Evolutionary conservation across 2,113 vertebrate genomes (phyloP).

Genomic region (Scomber japonicus): DNA sequence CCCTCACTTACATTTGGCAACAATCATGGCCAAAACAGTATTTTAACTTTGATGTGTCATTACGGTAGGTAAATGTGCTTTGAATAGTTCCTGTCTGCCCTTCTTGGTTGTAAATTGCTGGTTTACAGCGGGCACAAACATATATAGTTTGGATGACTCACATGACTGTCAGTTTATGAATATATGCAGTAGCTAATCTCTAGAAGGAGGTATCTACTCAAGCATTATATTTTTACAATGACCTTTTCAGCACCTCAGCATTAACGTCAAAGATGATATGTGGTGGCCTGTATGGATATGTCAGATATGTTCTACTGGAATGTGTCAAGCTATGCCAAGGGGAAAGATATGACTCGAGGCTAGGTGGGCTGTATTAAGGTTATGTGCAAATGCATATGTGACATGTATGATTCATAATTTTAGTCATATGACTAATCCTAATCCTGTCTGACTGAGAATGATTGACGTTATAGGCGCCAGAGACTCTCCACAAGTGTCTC

Average conservation of each 20-base stretch:
- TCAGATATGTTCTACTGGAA: slow-evolving; percentile 64
- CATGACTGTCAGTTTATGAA: slow-evolving; percentile 31
- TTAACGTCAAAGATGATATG: slow-evolving; percentile 55
- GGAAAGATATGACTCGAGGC: slow-evolving; percentile 43
- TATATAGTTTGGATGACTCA: slow-evolving; percentile 42
- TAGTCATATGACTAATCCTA: slow-evolving; percentile 37
- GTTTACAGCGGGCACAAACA: slow-evolving; percentile 26
- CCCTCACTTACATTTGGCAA: slow-evolving; percentile 60
- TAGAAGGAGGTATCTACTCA: slow-evolving; percentile 30
- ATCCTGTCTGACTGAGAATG: slow-evolving; percentile 36
- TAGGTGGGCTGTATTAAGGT: slow-evolving; percentile 19
- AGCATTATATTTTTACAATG: slow-evolving; percentile 69
- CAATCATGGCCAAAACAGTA: slow-evolving; percentile 42
- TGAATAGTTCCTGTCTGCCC: slow-evolving; percentile 33
- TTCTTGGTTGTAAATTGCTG: slow-evolving; percentile 27
- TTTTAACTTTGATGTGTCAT: slow-evolving; percentile 41
- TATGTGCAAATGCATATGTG: slow-evolving; percentile 24
- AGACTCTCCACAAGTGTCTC: not conserved
- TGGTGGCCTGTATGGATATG: slow-evolving; percentile 57
- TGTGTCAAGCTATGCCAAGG: slow-evolving; percentile 45
- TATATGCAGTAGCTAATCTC: slow-evolving; percentile 36
- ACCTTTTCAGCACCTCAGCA: slow-evolving; percentile 68
- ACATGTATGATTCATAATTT: slow-evolving; percentile 48
- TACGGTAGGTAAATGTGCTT: not conserved
- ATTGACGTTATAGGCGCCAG: slow-evolving; percentile 36